Evolutionary conservation across 1,140 invertebrate species (phyloP).

Genomic region (Brachionus koreanus): DNA sequence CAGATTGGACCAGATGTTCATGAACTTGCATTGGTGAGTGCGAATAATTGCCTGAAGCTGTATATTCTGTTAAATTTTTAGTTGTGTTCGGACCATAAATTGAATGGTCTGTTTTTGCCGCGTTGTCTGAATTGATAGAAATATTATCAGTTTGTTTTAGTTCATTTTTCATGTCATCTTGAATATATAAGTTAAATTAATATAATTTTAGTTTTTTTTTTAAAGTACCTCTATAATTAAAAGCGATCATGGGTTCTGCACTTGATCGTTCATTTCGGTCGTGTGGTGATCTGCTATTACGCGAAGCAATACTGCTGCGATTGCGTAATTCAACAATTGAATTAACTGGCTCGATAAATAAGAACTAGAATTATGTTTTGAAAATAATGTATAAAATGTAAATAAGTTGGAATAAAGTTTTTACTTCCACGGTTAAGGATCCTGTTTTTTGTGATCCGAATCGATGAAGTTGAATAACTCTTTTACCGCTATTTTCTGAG

Average conservation of each 20-base stretch:
- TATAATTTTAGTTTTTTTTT: not conserved
- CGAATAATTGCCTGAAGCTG: not conserved
- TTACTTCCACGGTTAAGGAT: not conserved
- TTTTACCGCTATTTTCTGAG: not conserved
- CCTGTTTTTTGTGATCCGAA: constrained; percentile 22
- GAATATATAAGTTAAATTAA: not conserved
- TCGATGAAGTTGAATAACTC: constrained; percentile 42
- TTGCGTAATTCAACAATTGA: not conserved
- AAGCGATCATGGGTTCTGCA: not conserved
- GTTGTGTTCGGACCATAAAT: not conserved
- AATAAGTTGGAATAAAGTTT: not conserved
- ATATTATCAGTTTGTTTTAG: not conserved
- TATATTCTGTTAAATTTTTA: not conserved
- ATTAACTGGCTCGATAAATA: constrained; percentile 26
- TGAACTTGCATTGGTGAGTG: not conserved
- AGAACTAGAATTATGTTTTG: not conserved
- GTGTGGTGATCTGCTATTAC: not conserved
- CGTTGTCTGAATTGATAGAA: not conserved
- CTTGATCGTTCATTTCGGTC: not conserved
- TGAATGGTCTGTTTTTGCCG: not conserved
- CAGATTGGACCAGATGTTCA: not conserved
- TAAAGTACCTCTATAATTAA: not conserved
- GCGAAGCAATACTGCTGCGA: constrained; percentile 8
- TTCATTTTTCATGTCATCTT: constrained; percentile 5
- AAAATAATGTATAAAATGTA: not conserved